Percentiles rank a stretch among this genome's conserved stretches.
Conservation (phyloP, 2,113 vertebrate genomes). For the Marmota flaviventris region DNA sequence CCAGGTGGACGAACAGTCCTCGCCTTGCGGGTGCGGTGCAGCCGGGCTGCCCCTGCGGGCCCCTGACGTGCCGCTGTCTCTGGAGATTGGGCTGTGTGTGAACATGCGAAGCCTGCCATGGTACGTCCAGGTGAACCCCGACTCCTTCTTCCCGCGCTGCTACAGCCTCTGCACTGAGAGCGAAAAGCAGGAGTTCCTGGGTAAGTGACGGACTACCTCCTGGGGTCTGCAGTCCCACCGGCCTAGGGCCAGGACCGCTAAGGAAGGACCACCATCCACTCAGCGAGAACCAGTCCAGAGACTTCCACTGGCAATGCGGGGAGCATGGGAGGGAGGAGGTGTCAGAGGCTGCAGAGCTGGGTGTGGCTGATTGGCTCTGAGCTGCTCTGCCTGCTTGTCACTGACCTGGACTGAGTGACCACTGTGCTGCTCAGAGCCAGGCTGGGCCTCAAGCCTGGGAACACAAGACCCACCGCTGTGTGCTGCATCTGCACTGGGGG, state of each 20-base stretch:
- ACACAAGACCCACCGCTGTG: not conserved
- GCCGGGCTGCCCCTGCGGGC: not conserved
- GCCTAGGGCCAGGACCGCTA: too few species aligned
- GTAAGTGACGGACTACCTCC: conserved; percentile 48
- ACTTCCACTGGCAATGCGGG: not conserved
- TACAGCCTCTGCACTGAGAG: conserved; percentile 76
- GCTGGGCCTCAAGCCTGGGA: not conserved
- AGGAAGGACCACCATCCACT: not conserved
- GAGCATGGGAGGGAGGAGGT: not conserved
- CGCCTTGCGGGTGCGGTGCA: not conserved
- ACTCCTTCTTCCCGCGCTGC: conserved; percentile 81
- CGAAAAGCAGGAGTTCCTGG: conserved; percentile 81
- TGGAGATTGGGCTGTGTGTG: conserved; percentile 82
- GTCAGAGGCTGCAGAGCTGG: fast-evolving
- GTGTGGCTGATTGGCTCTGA: not conserved
- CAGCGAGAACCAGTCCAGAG: not conserved
- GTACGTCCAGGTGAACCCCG: conserved; percentile 75
- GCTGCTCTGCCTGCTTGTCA: too few species aligned
- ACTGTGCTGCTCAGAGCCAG: not conserved
- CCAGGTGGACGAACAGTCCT: not conserved
- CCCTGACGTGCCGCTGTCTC: conserved; percentile 19
- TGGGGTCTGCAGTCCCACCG: not conserved
- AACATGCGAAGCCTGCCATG: conserved; percentile 83
- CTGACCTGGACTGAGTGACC: not conserved
- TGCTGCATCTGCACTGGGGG: not conserved